Evolutionary conservation across 1,140 invertebrate species (phyloP), one percentile per base, ranked within the genome.

Genomic region (Pantala flavescens): DNA sequence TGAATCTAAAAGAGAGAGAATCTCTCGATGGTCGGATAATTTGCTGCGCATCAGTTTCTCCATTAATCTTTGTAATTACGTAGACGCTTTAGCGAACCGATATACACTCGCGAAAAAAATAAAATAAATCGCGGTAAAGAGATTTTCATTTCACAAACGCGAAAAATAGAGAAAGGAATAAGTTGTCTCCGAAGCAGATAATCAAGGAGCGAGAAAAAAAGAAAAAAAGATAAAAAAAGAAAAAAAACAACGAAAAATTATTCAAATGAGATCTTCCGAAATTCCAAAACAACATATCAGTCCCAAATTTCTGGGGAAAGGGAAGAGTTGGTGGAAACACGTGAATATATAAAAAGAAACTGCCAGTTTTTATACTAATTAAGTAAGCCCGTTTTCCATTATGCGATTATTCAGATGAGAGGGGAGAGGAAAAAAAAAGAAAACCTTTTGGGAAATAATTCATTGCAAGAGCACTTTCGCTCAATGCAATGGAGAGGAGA

Each of bases 301-400:
- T 63, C n/a, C 49, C 49, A 63, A 11, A 5, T 63, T 63, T 21
- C n/a, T 3, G 16, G 5, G 14, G 12, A 12, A 63, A 12, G n/a
- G 49, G 49, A 12, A 63, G 49, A 21, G 49, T 63, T 16, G 43
- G 10, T 11, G 16, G n/a, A 63, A 63, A 63, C 49, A 19, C 1
- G 49, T 7, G 49, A 36, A 36, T 36, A n/a, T n/a, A n/a, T n/a
- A 36, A 36, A 36, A 36, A 36, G 28, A 36, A 36, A 36, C 3
- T 36, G 28, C 28, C 3, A 63, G 49, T 63, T 63, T 63, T 63
- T 63, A 19, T 21, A 63, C 49, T 63, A 63, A 63, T 63, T 63
- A 63, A 63, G 49, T 63, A 63, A 63, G 12, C 49, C n/a, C 49
- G 49, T 63, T 63, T 63, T 63, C 49, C 49, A 63, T 63, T 63